Evolutionary conservation across 2,888 invertebrate genomes (phyloP), one percentile per base, ranked within the genome.

Genomic region (Volucella inanis): DNA sequence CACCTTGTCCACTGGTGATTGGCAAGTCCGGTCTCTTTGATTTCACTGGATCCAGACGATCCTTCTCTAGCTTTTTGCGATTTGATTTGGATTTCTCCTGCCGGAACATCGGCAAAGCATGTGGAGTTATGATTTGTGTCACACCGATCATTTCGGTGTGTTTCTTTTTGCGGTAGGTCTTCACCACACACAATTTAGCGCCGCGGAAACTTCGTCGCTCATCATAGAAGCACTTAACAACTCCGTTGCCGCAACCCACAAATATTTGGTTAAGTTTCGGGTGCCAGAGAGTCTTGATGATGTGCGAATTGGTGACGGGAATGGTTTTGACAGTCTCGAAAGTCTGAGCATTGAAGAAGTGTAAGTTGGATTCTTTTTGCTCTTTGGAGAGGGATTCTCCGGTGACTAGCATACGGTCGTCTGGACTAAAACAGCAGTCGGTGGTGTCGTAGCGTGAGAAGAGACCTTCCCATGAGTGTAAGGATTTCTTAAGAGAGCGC

Each of bases 201-300:
- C 99, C 99, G 4, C 98, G 94, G 76, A 97, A 93, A 89, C 98
- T 98, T 54, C 95, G 94, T 76, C 95, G 95, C 0, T 96, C 95
- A 90, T 99, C 98, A 89, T 98, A 99, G 90, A 96, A 98, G 71
- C 98, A 96, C 89, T 97, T 97, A 0, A 98, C 95, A 0, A 94
- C 93, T 0, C 99, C 99, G 90, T 98, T 97, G 0, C 98, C 98
- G 88, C 97, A 97, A 0, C 98, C 97, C 0, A 97, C 95, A 87
- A 99, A 97, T 52, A 99, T 95, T 91, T 99, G 99, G 90, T 99
- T 99, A n/a, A 99, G 92, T 90, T 98, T 97, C 0, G 99, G 97
- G 92, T 99, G 99, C 99, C 99, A 99, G 0, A 97, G 91, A 0
- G 96, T 94, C 90, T 98, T 96, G 1, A 99, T 97, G 0, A 98